Conservation (phyloP, 1,140 invertebrate genomes). For the Sipha flava region DNA sequence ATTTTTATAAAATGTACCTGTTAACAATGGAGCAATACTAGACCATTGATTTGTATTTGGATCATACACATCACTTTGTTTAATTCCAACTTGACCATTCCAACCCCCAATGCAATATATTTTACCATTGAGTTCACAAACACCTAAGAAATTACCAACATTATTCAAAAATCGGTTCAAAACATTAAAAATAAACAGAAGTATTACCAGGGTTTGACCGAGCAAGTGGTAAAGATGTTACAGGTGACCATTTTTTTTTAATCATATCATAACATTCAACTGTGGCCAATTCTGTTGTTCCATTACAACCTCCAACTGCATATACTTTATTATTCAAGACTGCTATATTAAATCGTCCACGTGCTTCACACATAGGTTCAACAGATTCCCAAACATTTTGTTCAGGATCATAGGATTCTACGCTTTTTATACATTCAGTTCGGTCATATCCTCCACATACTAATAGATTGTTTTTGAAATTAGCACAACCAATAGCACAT, state of each 20-base stretch:
- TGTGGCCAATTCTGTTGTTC: slow-evolving; percentile 59
- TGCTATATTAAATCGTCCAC: slow-evolving; percentile 67
- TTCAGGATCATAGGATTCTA: slow-evolving; percentile 63
- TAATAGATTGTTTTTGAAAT: slow-evolving; percentile 57
- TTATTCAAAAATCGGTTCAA: neutral
- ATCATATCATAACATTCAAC: slow-evolving; percentile 57
- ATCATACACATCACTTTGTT: slow-evolving; percentile 65
- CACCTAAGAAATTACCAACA: slow-evolving; percentile 52
- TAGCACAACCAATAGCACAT: slow-evolving; percentile 65
- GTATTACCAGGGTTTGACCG: slow-evolving; percentile 55
- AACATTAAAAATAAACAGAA: neutral
- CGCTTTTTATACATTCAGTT: slow-evolving; percentile 66
- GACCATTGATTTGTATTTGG: slow-evolving; percentile 56
- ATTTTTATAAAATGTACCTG: slow-evolving; percentile 45
- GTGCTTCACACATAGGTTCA: slow-evolving; percentile 58
- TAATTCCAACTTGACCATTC: slow-evolving; percentile 64
- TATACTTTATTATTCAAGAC: slow-evolving; percentile 59
- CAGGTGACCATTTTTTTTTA: slow-evolving; percentile 54
- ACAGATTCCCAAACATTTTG: slow-evolving; percentile 60
- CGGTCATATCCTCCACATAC: slow-evolving; percentile 79
- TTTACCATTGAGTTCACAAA: slow-evolving; percentile 58
- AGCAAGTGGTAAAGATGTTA: slow-evolving; percentile 55
- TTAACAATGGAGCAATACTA: slow-evolving; percentile 56
- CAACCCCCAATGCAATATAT: slow-evolving; percentile 75
- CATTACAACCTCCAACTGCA: slow-evolving; percentile 71